Base-by-base conservation (phyloP, 2,797 vertebrate species). In the Ibycter americanus region DNA sequence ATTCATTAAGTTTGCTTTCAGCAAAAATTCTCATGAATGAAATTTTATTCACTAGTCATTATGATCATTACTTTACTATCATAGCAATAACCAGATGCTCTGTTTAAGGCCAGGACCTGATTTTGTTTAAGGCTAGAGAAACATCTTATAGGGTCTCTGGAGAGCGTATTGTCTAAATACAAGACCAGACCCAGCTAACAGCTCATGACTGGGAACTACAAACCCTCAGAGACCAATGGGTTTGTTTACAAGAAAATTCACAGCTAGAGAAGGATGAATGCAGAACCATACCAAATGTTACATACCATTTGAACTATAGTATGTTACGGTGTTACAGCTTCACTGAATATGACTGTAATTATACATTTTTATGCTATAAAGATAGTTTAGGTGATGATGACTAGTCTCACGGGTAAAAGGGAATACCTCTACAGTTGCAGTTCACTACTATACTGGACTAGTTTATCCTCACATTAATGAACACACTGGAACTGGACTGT, bases 1-100 rank as follows among this genome's bases (percentile, higher is more conserved):
- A 85, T 93, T 97, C 94, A 93, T 96, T 96, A 93, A 89, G 59
- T 92, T 89, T 96, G 91, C 88, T 97, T 92, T 96, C 90, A 89
- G 93, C 81, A 93, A 87, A 90, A 92, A 92, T 87, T 95, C 92
- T 93, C 68, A n/a, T 96, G 94, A 97, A 97, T 96, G 92, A 87
- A 90, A 85, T 90, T 94, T 95, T 93, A 87, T 96, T 96, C 90
- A 68, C 55, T 78, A 90, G 92, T 90, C 72, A 89, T 94, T 94
- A 83, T 74, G 71, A 80, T 97, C 92, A 90, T 96, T 89, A 89
- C 83, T 94, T 90, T 87, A 32, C 74, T 83, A 62, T 74, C 68
- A 46, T 25, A 83, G 81, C 71, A 87, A 78, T 87, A 96, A 89
- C 47, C 56, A 7, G 1, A 87, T 87, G 83, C 61, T 92, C 90